These are phyloP conservation scores for Bactericera cockerelli DNA, from an alignment of 1,140 invertebrate genomes.

Conservation along the genomic window DNA sequence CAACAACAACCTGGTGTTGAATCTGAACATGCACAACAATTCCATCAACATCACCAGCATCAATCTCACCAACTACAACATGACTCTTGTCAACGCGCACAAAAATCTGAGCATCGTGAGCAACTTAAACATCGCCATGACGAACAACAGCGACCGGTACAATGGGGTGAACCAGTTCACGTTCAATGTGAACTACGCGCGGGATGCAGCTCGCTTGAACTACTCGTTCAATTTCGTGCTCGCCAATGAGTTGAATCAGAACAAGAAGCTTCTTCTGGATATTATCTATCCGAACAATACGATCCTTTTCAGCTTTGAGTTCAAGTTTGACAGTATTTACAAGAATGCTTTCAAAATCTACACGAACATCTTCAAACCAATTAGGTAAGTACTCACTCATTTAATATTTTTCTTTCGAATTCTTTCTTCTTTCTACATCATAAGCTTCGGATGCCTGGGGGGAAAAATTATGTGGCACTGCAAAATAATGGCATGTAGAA, in stretches of 20 bases:
- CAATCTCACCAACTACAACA: background rate
- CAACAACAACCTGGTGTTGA: background rate
- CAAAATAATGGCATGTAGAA: no score
- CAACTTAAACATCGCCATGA: background rate
- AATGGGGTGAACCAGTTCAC: background rate
- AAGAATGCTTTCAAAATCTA: background rate
- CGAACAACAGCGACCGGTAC: background rate
- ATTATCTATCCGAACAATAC: conserved; percentile 2
- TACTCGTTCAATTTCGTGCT: background rate
- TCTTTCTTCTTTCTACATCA: no score
- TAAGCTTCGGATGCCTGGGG: no score
- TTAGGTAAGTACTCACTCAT: no score
- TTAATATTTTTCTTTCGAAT: no score
- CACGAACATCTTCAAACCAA: background rate
- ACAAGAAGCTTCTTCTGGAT: background rate
- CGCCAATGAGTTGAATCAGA: background rate
- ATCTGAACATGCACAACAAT: conserved; percentile 4
- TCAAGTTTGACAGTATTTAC: background rate
- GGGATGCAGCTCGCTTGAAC: background rate
- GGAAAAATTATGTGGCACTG: no score
- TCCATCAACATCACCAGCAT: conserved; percentile 4
- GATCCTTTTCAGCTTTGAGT: background rate
- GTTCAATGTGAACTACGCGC: background rate
- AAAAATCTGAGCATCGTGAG: background rate
- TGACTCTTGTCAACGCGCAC: background rate